Base-by-base conservation (phyloP, 2,797 vertebrate genomes). In the Tamandua tetradactyla region DNA sequence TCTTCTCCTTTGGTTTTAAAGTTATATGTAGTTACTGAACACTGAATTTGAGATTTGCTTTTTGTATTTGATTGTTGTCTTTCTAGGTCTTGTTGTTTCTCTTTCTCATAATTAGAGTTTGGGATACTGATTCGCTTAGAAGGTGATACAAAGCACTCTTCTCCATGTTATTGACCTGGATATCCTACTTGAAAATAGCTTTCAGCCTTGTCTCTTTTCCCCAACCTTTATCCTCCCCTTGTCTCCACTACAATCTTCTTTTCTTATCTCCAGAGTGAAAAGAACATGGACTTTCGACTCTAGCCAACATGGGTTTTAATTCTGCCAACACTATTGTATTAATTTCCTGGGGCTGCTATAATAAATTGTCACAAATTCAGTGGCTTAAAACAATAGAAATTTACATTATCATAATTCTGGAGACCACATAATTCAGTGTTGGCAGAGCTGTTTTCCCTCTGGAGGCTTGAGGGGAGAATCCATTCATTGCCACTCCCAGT, bases 1-100 rank as follows among this genome's bases (percentile, higher is more conserved):
- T 81, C 42, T 91, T 89, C 17, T 84, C 61, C 81, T 92, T 93
- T 85, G 35, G 52, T 78, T 90, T 79, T 71, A 85, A 87, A 83
- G 52, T 78, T 81, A 42, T 32, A 68, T 69, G 32, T 55, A 62
- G 74, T 86, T 84, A 17, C 35, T 57, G 69, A 88, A 81, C 55
- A 74, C 83, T 74, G 92, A 88, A 6, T 30, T 71, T 82, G 30
- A 76, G 18, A 68, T 74, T 92, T 90, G n/a, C 57, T 93, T 15
- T 91, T 93, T 93, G 72, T 69, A 71, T 89, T 81, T 79, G 74
- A 84, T 55, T 9, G 27, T 49, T 2, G 17, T 61, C 22, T 82
- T 80, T 91, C 32, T 66, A 47, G 7, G 15, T 87, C 35, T 76
- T 61, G 23, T 76, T 61, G 23, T 76, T 90, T 87, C 75, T 93